Evolutionary conservation across 2,797 vertebrate genomes (phyloP), one percentile per base, ranked within the genome.

Genomic region (Echiichthys vipera): DNA sequence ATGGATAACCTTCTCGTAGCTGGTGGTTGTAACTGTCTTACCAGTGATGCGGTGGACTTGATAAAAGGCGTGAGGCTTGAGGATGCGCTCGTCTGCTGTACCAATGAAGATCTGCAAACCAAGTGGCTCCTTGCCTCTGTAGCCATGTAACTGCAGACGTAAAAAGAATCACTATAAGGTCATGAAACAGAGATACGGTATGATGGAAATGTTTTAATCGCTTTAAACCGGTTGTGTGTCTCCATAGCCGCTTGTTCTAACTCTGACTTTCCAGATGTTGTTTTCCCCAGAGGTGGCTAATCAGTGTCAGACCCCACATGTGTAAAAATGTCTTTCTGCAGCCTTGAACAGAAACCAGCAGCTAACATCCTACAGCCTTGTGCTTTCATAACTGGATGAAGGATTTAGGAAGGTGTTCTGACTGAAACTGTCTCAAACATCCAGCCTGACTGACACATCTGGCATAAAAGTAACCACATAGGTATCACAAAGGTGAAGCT

Each of bases 1-100:
- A 67, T 95, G 92, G 40, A 99, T 77, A 0, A 98, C 94, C 92
- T 98, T 99, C 95, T 99, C 98, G 0, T 94, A 97, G 93, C 98
- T 99, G 93, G 95, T 98, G 91, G 98, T 99, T 42, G 97, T 99
- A 46, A 99, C 98, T 0, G 98, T 99, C 71, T 99, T 99, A n/a
- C 98, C 98, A 0, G 98, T 99, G 89, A 99, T 99, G 81, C 98
- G 96, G 84, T 99, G 98, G 25, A 99, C 98, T 90, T 99, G 98
- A 87, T 99, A 99, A 90, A 99, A 99, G 79, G 98, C 98, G 0
- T 99, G 98, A 0, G 98, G 98, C 77, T 99, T 99, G 3, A 99
- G 96, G 90, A 99, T 98, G 50, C 98, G 92, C 86, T 99, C 98
- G 0, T 99, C 98, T 0, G 98, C 98, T 0, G 98, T 99, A 69